Base-by-base conservation (phyloP, 2,888 invertebrate species). In the Agrilus biguttatus region DNA sequence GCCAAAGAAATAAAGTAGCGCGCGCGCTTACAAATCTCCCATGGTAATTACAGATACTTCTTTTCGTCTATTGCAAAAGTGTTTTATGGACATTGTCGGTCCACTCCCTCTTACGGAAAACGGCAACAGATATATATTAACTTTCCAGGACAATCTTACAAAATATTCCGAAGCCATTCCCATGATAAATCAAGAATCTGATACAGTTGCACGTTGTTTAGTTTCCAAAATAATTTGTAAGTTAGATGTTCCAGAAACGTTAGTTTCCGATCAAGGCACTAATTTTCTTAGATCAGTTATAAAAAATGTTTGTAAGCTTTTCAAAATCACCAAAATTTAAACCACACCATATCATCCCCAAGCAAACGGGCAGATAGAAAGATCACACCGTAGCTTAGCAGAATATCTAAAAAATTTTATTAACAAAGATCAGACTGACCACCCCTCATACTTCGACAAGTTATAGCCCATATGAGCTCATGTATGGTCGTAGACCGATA, bases 341-440 rank as follows among this genome's bases (percentile, higher is more conserved):
- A 58, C 56, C 2, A 51, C 55, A 1, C 44, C 55, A 4, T 58
- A 56, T 42, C 54, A 55, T 23, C 56, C 61, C 6, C 45, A 48
- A 13, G 41, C 51, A 2, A 62, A 62, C 40, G 59, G 57, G 4
- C 44, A 52, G 34, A 44, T 60, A 1, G 60, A 61, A 42, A 33
- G 59, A 34, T 46, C 51, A 33, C 59, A 60, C 34, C 39, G 56
- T 35, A 47, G 49, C 2, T 36, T 61, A 1, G 56, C 51, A 39
- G 51, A 54, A 19, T 49, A 50, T 39, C 32, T 60, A 4, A 49
- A 52, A 3, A 55, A 57, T 37, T 57, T 53, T 38, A 48, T 58
- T 1, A 19, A 40, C 0, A 37, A 49, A 36, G 41, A 52, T 8
- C 50, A 52, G 17, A 17, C 36, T 12, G 50, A 46, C 45, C 10